phyloP scores from a whole-genome alignment of 2,888 invertebrate genomes.

The Dynastes tityus region DNA sequence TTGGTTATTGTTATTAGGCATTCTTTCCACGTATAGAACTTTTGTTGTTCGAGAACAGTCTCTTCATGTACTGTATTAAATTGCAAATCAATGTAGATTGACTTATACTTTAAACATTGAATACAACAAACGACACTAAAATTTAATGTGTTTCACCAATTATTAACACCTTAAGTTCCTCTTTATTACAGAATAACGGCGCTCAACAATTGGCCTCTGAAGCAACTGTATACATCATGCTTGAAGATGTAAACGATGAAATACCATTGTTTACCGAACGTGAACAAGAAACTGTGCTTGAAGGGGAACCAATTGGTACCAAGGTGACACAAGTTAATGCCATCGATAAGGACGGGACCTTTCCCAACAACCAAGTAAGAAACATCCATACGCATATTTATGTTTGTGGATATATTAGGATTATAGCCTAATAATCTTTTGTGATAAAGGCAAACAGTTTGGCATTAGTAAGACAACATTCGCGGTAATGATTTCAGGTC shows the following conservation, averaged over 20 bases:
- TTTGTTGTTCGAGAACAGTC: too few relatives aligned
- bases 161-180: too few relatives aligned
- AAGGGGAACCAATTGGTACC: constrained; percentile 95
- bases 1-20: too few relatives aligned
- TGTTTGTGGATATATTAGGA: too few relatives aligned
- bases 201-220: constrained; percentile 96
- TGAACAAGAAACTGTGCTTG: constrained; percentile 94
- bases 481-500: constrained; percentile 75
- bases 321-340: constrained; percentile 97
- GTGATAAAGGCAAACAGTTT: too few relatives aligned
- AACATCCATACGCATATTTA: neutral
- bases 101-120: too few relatives aligned
- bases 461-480: neutral
- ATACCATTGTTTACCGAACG: constrained; percentile 96
- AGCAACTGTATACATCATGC: constrained; percentile 92
- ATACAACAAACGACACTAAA: too few relatives aligned
- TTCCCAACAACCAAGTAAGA: constrained; percentile 92
- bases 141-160: constrained; percentile 14
- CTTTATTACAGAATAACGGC: constrained; percentile 85
- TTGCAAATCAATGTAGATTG: too few relatives aligned
- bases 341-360: constrained; percentile 95
- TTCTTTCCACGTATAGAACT: too few relatives aligned
- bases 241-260: constrained; percentile 98
- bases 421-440: too few relatives aligned
- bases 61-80: too few relatives aligned